phyloP scores from a whole-genome alignment of 2,113 vertebrate genomes.

The Gorsachius goisagi region DNA sequence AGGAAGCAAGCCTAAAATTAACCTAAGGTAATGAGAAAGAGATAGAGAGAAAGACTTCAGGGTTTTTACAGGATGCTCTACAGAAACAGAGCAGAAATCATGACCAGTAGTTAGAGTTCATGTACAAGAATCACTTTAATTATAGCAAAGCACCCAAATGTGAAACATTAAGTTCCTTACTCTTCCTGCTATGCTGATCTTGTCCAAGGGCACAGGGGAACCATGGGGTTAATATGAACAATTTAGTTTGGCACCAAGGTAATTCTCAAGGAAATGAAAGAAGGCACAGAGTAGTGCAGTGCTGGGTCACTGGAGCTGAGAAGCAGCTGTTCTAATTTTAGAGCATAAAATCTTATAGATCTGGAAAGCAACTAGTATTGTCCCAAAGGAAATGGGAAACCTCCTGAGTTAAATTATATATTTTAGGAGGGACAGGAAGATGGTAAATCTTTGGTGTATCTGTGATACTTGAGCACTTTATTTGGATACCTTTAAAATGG shows the following conservation, averaged over 20 bases:
- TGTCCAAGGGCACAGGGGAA: neutral
- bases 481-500: neutral
- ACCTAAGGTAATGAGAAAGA: neutral
- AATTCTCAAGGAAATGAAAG: neutral
- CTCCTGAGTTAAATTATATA: neutral
- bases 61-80: neutral
- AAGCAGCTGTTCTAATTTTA: neutral
- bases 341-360: neutral
- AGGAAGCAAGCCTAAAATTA: neutral
- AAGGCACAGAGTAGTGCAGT: neutral
- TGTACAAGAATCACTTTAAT: constrained; percentile 1
- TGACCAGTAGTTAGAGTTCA: neutral
- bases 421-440: neutral
- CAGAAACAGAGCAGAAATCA: constrained; percentile 4
- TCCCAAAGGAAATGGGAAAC: neutral
- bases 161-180: neutral
- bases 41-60: neutral
- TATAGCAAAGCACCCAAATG: neutral
- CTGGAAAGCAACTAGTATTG: neutral
- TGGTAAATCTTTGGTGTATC: neutral
- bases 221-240: neutral
- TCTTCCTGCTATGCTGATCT: neutral
- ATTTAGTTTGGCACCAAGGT: fast-evolving
- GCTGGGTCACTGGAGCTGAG: neutral
- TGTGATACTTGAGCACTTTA: neutral